Evolutionary conservation across 2,888 invertebrate species (phyloP).

Genomic region (Ferrisia virgata): DNA sequence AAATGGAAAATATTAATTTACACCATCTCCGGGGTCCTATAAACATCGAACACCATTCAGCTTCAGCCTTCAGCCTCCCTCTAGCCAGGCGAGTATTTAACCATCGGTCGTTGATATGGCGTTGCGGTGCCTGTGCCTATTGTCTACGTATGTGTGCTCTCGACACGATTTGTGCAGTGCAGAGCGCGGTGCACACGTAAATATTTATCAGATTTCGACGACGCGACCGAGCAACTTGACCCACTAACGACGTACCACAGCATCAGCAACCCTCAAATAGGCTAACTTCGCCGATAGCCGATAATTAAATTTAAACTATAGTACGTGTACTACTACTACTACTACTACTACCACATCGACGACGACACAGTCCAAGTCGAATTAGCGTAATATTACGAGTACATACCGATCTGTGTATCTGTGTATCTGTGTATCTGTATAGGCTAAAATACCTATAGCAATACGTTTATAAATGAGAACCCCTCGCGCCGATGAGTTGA

Average conservation of each 20-base stretch:
- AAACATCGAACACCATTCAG: neutral
- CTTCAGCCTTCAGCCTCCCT: neutral
- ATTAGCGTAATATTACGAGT: too few relatives aligned
- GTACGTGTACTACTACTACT: too few relatives aligned
- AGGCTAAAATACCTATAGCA: neutral
- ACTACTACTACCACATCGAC: too few relatives aligned
- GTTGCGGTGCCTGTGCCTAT: too few relatives aligned
- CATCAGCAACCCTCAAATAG: neutral
- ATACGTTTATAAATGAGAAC: neutral
- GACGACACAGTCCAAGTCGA: too few relatives aligned
- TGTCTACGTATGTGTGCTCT: too few relatives aligned
- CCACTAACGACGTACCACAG: neutral
- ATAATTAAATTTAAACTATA: neutral
- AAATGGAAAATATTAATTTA: neutral
- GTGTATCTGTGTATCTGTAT: neutral
- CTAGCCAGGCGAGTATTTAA: neutral
- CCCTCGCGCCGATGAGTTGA: constrained; percentile 25
- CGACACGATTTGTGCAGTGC: neutral
- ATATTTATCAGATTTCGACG: neutral
- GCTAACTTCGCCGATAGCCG: neutral
- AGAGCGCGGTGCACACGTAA: neutral
- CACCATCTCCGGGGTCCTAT: neutral
- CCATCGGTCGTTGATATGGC: neutral
- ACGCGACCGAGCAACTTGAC: neutral
- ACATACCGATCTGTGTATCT: too few relatives aligned